These are phyloP conservation scores for Drepana falcataria DNA, from an alignment of 2,888 invertebrate species.

Conservation along the genomic window DNA sequence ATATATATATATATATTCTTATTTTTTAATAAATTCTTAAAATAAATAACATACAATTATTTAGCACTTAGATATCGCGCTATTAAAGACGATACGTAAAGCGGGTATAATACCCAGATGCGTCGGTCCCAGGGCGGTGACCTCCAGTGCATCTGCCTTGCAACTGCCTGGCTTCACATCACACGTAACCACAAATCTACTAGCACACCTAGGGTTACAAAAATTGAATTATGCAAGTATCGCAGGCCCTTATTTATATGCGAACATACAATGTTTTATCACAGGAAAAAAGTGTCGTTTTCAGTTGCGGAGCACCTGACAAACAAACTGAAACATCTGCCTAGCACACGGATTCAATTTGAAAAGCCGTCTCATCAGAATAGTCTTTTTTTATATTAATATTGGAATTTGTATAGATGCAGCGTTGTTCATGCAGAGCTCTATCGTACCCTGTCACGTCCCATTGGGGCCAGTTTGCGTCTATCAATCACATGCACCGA, in stretches of 20 bases:
- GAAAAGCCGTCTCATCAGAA: too few relatives aligned
- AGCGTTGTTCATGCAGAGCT: neutral
- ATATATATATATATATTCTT: too few relatives aligned
- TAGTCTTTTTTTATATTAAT: neutral
- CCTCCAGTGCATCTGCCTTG: conserved; percentile 62
- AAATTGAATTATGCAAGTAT: neutral
- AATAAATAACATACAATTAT: neutral
- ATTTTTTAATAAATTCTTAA: too few relatives aligned
- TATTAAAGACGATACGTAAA: conserved; percentile 33
- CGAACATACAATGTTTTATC: conserved; percentile 15
- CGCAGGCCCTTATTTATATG: neutral
- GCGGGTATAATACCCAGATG: conserved; percentile 52
- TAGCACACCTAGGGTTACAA: conserved; percentile 13
- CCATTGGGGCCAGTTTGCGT: conserved; percentile 12
- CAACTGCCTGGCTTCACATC: conserved; percentile 43
- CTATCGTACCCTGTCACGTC: neutral
- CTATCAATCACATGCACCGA: conserved; percentile 38
- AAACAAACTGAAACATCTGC: too few relatives aligned
- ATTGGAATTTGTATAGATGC: neutral
- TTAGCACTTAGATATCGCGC: conserved; percentile 21
- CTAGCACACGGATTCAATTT: neutral
- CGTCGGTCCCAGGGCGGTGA: conserved; percentile 59
- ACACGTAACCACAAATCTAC: conserved; percentile 49
- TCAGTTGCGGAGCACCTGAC: conserved; percentile 6
- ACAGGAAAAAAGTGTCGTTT: conserved; percentile 21